A percentile compares a stretch with the other conserved stretches of the same genome.
Conservation (phyloP, 2,888 invertebrate genomes). For the Aricia artaxerxes region DNA sequence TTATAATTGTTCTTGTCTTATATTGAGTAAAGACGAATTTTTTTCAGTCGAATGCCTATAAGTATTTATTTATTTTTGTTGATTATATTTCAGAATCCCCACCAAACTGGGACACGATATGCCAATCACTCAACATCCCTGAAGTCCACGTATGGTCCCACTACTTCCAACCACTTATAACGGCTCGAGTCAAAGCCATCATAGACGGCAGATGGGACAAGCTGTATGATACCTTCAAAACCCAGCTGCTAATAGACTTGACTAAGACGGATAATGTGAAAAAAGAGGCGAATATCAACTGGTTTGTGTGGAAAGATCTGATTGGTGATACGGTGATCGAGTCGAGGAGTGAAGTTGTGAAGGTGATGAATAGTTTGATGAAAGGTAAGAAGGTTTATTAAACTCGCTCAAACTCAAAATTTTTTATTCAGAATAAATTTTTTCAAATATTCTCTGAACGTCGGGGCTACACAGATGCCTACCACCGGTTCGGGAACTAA, state of each 20-base stretch:
- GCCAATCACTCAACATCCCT: conserved; percentile 79
- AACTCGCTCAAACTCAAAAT: no score
- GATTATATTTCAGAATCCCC: conserved; percentile 71
- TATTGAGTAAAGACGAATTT: no score
- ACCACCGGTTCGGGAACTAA: no score
- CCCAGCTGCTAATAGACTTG: conserved; percentile 64
- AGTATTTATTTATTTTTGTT: neutral
- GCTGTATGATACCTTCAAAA: conserved; percentile 63
- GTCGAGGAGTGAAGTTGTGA: conserved; percentile 67
- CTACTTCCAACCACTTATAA: conserved; percentile 87
- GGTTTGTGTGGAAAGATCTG: conserved; percentile 88
- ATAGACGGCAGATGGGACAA: conserved; percentile 72
- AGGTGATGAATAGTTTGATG: conserved; percentile 73
- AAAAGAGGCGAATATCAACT: conserved; percentile 83
- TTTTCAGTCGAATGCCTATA: no score
- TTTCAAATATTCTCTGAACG: no score
- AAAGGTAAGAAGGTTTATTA: conserved; percentile 55
- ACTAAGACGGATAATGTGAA: conserved; percentile 68
- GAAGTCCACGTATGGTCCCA: conserved; percentile 84
- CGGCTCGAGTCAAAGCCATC: conserved; percentile 83
- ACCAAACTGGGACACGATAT: conserved; percentile 83
- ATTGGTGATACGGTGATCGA: conserved; percentile 74
- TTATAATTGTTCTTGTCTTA: no score
- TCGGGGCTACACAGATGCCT: no score
- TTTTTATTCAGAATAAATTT: no score